Conservation (phyloP, 2,113 vertebrate species). For the Grantiella picta region DNA sequence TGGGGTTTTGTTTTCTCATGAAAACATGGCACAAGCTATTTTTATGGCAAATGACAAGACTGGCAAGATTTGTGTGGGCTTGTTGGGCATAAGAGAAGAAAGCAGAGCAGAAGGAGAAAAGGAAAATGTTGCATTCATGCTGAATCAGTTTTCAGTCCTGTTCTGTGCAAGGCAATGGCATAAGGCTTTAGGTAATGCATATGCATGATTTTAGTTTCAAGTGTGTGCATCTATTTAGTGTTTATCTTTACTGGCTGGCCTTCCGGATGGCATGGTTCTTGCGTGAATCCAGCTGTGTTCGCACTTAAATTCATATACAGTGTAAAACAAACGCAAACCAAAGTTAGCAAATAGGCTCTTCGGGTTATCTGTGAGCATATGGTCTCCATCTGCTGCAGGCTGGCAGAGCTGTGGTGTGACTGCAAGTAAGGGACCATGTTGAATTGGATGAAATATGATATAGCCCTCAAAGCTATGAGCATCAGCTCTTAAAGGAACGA, state of each 20-base stretch:
- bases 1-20: neutral
- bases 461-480: neutral
- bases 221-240: neutral
- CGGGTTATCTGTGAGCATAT: neutral
- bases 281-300: neutral
- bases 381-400: neutral
- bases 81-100: neutral
- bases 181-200: neutral
- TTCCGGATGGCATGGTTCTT: neutral
- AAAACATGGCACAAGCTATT: neutral
- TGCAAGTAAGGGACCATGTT: neutral
- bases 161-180: neutral
- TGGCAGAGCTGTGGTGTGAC: neutral
- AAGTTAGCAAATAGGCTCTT: neutral
- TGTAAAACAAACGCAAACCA: neutral
- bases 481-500: neutral
- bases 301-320: neutral
- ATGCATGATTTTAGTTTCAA: neutral
- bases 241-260: neutral
- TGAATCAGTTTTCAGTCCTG: neutral
- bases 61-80: neutral
- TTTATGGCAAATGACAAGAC: neutral
- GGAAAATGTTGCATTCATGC: rapidly evolving
- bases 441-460: neutral
- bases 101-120: neutral